These are phyloP conservation scores for Oikopleura dioica DNA, from an alignment of 23 tunicate species.

Conservation along the genomic window DNA sequence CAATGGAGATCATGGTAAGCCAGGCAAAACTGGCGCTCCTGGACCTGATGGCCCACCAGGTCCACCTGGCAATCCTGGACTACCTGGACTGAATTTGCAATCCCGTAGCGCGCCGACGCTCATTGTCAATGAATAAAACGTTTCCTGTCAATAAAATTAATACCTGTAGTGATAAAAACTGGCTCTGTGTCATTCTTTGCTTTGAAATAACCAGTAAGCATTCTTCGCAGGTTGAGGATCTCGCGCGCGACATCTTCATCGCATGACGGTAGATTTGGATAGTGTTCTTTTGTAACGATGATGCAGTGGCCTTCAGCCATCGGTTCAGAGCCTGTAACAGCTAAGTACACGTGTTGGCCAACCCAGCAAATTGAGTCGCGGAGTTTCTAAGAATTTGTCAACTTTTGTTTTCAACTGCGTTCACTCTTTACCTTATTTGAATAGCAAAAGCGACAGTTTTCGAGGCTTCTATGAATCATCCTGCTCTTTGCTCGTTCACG, in stretches of 20 bases:
- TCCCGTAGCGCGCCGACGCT: no score
- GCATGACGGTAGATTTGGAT: constrained; percentile 31
- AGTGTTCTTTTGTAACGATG: constrained; percentile 64
- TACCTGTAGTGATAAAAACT: background rate
- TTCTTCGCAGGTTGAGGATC: constrained; percentile 9
- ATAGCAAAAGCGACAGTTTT: background rate
- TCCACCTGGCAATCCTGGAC: no score
- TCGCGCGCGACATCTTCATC: constrained; percentile 92
- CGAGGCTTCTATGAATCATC: background rate
- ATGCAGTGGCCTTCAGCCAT: constrained; percentile 56
- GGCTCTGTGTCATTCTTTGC: background rate
- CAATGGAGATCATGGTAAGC: no score
- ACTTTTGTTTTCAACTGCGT: no score
- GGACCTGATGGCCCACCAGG: no score
- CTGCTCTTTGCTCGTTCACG: background rate
- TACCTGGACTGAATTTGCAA: no score
- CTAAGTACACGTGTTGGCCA: background rate
- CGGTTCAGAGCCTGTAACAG: constrained; percentile 12
- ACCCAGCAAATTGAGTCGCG: background rate
- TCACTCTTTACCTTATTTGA: no score
- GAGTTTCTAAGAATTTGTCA: no score
- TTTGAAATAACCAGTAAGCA: background rate
- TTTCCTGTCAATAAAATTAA: no score
- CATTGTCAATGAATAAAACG: no score
- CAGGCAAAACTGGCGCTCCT: no score